Evolutionary conservation across 2,113 vertebrate genomes (phyloP).

Genomic region (Plecotus auritus): DNA sequence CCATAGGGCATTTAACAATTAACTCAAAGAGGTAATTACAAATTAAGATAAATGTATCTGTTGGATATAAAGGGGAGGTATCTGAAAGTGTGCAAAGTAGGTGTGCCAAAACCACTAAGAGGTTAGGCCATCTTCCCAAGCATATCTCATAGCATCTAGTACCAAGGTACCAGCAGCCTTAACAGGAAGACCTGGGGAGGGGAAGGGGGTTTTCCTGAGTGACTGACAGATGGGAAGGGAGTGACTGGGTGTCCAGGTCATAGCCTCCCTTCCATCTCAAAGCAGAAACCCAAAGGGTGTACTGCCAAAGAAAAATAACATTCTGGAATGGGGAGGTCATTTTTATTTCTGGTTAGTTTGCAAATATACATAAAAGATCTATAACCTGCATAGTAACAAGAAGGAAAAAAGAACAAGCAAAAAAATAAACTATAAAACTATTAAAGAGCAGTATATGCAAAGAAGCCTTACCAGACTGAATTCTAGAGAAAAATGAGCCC

Average conservation of each 20-base stretch:
- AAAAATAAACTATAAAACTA: background rate
- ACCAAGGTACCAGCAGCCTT: background rate
- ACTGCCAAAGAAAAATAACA: background rate
- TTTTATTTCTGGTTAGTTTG: background rate
- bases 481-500: background rate
- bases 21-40: conserved; percentile 35
- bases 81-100: background rate
- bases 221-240: background rate
- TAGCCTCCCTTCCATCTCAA: background rate
- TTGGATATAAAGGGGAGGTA: background rate
- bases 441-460: background rate
- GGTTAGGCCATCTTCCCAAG: background rate
- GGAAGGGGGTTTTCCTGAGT: background rate
- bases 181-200: background rate
- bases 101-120: background rate
- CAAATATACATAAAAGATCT: background rate
- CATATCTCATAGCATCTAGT: background rate
- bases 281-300: background rate
- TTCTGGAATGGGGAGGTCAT: background rate
- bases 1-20: conserved; percentile 33
- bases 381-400: background rate
- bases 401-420: background rate
- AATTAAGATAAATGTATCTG: conserved; percentile 19
- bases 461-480: background rate
- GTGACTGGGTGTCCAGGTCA: background rate